Base-by-base conservation (phyloP, 2,113 vertebrate species). In the Paratilapia polleni region DNA sequence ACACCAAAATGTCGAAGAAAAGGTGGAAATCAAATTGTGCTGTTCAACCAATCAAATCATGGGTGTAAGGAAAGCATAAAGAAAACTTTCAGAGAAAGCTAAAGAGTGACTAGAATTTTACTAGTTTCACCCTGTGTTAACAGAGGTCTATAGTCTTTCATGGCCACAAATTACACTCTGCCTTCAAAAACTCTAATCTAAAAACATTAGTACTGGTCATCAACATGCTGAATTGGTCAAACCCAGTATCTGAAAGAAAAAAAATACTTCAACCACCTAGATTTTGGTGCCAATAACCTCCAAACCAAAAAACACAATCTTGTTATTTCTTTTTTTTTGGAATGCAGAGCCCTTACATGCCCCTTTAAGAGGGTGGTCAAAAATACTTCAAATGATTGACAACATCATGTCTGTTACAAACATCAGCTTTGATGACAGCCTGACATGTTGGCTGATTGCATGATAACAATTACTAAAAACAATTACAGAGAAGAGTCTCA, bases 341-440 rank as follows among this genome's bases (percentile, higher is more conserved):
- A 83, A 87, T 82, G 80, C 85, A 49, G 64, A 84, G 70, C 76
- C 52, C 68, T 83, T 64, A 80, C 15, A 34, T 52, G 60, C 75
- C 41, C 9, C 10, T 26, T 10, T 1, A 57, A 52, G 77, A 74
- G 63, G 34, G 34, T 12, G 49, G 60, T 49, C 41, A 58, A 17
- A 31, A 59, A 34, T 22, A 58, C 19, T 54, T 78, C 14, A 60
- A 19, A 62, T 58, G 7, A 61, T 19, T 4, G 10, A 78, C 34
- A 22, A 38, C 52, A 36, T 8, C 10, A 77, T 9, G 14, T 80
- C 76, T 22, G 28, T 59, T 28, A 11, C 24, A 68, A 64, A 31
- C 66, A 17, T 54, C 36, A 26, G 59, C 52, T 15, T 15, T 49
- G 61, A 73, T 9, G 31, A 38, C 5, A 2, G 43, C 59, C 77